Evolutionary conservation across 2,113 vertebrate genomes (phyloP).

Genomic region (Pelvicachromis taeniatus): DNA sequence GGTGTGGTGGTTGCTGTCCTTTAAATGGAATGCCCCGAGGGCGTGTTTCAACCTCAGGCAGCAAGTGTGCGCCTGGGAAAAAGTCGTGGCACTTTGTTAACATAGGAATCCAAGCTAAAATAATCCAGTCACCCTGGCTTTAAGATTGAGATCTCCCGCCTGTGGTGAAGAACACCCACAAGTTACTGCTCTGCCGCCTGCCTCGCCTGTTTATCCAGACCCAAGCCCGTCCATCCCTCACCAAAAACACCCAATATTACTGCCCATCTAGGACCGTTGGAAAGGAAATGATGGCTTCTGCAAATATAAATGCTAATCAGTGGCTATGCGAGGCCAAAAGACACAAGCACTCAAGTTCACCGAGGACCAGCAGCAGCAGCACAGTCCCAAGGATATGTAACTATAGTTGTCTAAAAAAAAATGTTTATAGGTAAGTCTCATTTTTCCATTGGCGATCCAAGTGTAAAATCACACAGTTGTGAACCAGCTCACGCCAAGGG

Average conservation of each 20-base stretch:
- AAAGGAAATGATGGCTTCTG: slow-evolving; percentile 69
- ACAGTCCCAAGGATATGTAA: slow-evolving; percentile 4
- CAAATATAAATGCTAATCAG: slow-evolving; percentile 75
- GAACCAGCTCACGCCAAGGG: slow-evolving; percentile 5
- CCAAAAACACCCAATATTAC: slow-evolving; percentile 55
- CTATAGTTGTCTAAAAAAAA: slow-evolving; percentile 23
- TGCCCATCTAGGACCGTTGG: slow-evolving; percentile 36
- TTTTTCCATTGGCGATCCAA: slow-evolving; percentile 17
- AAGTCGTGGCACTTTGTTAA: slow-evolving; percentile 35
- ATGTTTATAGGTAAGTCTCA: slow-evolving; percentile 30
- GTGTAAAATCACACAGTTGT: slow-evolving; percentile 17
- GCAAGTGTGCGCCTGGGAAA: slow-evolving; percentile 46
- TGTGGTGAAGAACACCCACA: slow-evolving; percentile 69
- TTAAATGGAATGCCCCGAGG: slow-evolving; percentile 17
- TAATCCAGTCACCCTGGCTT: slow-evolving; percentile 51
- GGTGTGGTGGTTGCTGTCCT: slow-evolving; percentile 8
- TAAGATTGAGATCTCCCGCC: slow-evolving; percentile 46
- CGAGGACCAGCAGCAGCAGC: slow-evolving; percentile 15
- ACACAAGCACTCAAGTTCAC: slow-evolving; percentile 54
- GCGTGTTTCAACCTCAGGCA: slow-evolving; percentile 43
- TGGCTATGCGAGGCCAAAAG: slow-evolving; percentile 59
- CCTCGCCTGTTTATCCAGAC: slow-evolving; percentile 48
- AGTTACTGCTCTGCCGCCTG: slow-evolving; percentile 36
- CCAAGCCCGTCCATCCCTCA: slow-evolving; percentile 59
- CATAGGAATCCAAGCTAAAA: slow-evolving; percentile 46